Conservation (phyloP, 2,113 vertebrate genomes). For the Eurypyga helias region DNA sequence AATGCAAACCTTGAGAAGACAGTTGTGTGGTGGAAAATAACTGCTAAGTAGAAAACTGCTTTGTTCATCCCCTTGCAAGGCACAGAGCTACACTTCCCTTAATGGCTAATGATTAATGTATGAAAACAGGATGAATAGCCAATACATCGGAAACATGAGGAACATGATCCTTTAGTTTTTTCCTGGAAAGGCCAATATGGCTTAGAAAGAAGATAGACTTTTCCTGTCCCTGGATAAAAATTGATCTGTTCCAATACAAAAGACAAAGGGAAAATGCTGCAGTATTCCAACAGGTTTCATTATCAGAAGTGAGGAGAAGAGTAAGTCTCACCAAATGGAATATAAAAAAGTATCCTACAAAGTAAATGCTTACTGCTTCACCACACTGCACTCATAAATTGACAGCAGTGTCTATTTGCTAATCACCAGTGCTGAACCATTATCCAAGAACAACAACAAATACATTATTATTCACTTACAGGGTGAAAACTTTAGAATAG, state of each 20-base stretch:
- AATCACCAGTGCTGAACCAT: background rate
- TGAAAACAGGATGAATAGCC: background rate
- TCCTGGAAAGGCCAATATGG: background rate
- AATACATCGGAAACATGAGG: background rate
- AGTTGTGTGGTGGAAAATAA: background rate
- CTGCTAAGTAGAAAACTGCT: background rate
- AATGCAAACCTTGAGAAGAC: background rate
- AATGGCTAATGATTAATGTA: conserved; percentile 21
- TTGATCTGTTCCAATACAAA: background rate
- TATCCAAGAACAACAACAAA: background rate
- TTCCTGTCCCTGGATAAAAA: background rate
- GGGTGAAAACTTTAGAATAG: background rate
- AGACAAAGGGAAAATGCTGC: background rate
- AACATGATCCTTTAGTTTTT: background rate
- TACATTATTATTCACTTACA: background rate
- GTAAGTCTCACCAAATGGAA: background rate
- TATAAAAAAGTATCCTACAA: background rate
- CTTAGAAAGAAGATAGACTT: background rate
- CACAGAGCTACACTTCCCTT: background rate
- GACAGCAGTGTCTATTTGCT: background rate
- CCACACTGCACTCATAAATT: background rate
- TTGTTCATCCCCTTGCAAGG: background rate
- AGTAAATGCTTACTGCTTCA: background rate
- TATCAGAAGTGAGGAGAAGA: background rate
- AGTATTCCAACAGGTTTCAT: background rate